Evolutionary conservation across 2,113 vertebrate genomes (phyloP).

Genomic region (Podarcis raffonei): DNA sequence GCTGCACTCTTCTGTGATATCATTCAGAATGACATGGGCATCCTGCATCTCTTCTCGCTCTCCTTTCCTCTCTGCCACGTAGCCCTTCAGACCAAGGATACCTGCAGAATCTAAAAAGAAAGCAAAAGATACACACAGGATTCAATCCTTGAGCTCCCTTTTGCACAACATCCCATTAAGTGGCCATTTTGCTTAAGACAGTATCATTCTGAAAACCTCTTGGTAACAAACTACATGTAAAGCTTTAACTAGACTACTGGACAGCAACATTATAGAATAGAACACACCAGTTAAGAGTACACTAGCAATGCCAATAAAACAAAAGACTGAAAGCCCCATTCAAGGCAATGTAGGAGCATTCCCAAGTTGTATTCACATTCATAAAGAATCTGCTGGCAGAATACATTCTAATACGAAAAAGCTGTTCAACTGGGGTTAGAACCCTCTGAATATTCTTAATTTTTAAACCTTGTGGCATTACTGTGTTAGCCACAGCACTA

Average conservation of each 20-base stretch:
- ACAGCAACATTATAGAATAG: neutral
- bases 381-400: neutral
- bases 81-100: conserved; percentile 83
- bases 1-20: conserved; percentile 79
- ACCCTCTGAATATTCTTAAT: neutral
- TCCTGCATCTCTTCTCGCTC: conserved; percentile 98
- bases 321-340: neutral
- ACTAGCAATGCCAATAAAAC: conserved; percentile 2
- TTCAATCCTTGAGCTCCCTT: conserved; percentile 43
- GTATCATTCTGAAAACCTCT: conserved; percentile 4
- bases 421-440: neutral
- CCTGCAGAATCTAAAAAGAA: conserved; percentile 70
- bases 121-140: conserved; percentile 43
- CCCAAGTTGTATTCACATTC: neutral
- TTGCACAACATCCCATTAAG: neutral
- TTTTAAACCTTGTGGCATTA: neutral
- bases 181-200: neutral
- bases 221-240: neutral
- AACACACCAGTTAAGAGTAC: neutral
- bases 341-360: neutral
- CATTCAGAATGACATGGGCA: conserved; percentile 87
- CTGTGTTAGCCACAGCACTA: rapidly evolving
- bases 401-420: neutral
- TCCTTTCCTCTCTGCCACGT: conserved; percentile 88
- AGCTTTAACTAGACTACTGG: neutral